Evolutionary conservation across 2,888 invertebrate species (phyloP).

Genomic region (Elgonia sp.): DNA sequence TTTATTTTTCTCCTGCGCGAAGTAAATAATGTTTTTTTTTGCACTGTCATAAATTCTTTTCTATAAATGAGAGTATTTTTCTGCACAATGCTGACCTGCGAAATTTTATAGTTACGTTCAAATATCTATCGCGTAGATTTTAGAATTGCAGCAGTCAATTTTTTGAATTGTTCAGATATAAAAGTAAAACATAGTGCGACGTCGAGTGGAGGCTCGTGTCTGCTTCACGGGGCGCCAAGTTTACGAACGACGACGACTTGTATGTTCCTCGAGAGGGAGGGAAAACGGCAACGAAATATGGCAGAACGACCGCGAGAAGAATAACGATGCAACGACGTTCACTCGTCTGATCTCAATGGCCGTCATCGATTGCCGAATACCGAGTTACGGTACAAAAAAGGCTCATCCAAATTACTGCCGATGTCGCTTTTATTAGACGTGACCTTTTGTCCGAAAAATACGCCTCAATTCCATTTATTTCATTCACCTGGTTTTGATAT

Average conservation of each 20-base stretch:
- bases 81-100: neutral
- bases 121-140: conserved; percentile 19
- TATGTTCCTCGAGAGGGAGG: conserved; percentile 63
- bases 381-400: neutral
- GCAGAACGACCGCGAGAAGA: conserved; percentile 76
- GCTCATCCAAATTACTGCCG: conserved; percentile 30
- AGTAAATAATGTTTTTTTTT: too few relatives aligned
- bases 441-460: conserved; percentile 36
- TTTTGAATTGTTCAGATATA: conserved; percentile 65
- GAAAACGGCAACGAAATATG: conserved; percentile 77
- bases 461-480: conserved; percentile 2
- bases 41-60: too few relatives aligned
- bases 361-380: conserved; percentile 76
- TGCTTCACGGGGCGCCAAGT: conserved; percentile 79
- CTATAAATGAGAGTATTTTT: neutral
- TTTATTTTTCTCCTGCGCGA: too few relatives aligned
- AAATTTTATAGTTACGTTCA: neutral
- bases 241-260: conserved; percentile 77
- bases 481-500: neutral
- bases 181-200: conserved; percentile 76
- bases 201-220: conserved; percentile 80
- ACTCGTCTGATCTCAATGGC: conserved; percentile 70
- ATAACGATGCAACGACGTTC: conserved; percentile 79
- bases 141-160: conserved; percentile 65
- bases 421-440: conserved; percentile 40